Evolutionary conservation across 2,113 vertebrate genomes (phyloP).

Genomic region (Silurus asotus): DNA sequence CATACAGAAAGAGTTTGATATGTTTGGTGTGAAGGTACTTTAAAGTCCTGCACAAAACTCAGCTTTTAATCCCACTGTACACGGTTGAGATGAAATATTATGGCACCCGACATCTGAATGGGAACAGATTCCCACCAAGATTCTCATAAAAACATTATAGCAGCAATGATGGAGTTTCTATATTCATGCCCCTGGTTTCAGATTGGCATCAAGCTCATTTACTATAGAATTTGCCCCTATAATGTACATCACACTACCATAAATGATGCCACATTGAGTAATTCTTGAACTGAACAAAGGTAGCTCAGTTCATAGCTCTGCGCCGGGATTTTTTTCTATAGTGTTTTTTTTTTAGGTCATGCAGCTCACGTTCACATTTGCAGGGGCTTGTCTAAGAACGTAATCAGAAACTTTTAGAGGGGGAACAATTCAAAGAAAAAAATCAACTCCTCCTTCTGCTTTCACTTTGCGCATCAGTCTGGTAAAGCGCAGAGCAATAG

Average conservation of each 20-base stretch:
- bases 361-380: conserved; percentile 50
- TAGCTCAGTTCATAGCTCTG: not conserved
- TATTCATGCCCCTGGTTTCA: not conserved
- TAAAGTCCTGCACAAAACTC: not conserved
- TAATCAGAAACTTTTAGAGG: conserved; percentile 53
- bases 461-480: conserved; percentile 62
- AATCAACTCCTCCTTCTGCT: conserved; percentile 71
- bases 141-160: not conserved
- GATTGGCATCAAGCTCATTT: not conserved
- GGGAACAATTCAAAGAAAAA: conserved; percentile 12
- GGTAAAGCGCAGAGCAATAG: conserved; percentile 59
- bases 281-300: not conserved
- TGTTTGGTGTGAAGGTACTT: not conserved
- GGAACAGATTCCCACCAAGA: not conserved
- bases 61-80: not conserved
- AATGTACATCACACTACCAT: not conserved
- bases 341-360: conserved; percentile 7
- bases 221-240: not conserved
- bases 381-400: conserved; percentile 60
- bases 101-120: not conserved
- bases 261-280: not conserved
- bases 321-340: not conserved
- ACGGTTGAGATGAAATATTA: not conserved
- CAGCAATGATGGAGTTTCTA: not conserved
- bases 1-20: not conserved